Conservation (phyloP, 2,113 vertebrate genomes). For the Coptodon bakossiorum region DNA sequence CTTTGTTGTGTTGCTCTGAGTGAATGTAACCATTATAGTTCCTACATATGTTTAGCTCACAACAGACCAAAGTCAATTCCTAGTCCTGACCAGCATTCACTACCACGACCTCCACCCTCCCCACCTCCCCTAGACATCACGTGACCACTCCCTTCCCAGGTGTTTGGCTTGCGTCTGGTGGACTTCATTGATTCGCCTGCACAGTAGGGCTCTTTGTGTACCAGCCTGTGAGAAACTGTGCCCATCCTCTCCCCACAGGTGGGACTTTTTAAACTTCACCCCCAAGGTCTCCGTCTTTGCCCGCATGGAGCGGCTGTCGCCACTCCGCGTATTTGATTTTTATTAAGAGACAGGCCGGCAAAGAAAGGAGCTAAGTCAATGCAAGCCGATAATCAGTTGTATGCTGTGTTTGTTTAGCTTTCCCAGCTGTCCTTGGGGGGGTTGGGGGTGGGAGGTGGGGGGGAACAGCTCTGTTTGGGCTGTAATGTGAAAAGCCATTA, state of each 20-base stretch:
- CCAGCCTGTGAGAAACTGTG: constrained; percentile 51
- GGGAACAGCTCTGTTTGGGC: background rate
- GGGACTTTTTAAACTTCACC: constrained; percentile 47
- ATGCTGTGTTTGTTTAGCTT: background rate
- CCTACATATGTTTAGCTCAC: background rate
- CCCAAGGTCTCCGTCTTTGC: background rate
- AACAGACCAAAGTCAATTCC: background rate
- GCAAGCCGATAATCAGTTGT: background rate
- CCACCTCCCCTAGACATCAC: constrained; percentile 9
- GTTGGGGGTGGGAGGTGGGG: background rate
- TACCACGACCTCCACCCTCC: constrained; percentile 8
- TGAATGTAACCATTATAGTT: background rate
- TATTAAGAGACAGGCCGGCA: background rate
- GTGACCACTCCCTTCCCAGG: constrained; percentile 56
- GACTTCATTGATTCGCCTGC: constrained; percentile 57
- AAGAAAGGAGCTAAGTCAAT: background rate
- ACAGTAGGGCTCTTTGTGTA: constrained; percentile 66
- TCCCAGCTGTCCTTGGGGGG: background rate
- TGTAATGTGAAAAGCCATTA: constrained; percentile 41
- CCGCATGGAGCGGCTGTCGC: background rate
- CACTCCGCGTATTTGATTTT: background rate
- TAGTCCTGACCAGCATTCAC: background rate
- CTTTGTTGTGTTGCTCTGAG: background rate
- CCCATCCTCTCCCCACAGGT: constrained; percentile 55
- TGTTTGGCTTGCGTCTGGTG: constrained; percentile 60